Evolutionary conservation across 2,888 invertebrate genomes (phyloP).

Genomic region (Erebia palarica): DNA sequence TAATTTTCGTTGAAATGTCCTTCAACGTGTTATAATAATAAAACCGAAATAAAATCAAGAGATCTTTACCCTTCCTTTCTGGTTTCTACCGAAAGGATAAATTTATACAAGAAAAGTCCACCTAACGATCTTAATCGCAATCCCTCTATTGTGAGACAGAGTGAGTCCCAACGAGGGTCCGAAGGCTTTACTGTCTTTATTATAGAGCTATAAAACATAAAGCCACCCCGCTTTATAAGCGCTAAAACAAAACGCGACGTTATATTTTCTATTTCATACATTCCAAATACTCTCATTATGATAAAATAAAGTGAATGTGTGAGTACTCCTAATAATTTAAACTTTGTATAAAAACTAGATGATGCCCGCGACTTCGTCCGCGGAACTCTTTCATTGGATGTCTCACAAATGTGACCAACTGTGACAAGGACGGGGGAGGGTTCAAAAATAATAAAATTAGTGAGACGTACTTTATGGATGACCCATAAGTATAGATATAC

Average conservation of each 20-base stretch:
- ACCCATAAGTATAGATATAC: no score
- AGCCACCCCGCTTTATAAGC: constrained; percentile 68
- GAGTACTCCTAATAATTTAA: not conserved
- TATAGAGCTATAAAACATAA: constrained; percentile 78
- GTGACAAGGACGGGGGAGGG: no score
- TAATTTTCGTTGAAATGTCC: not conserved
- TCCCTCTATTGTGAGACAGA: constrained; percentile 67
- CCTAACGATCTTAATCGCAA: constrained; percentile 55
- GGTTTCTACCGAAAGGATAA: constrained; percentile 3
- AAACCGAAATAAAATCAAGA: constrained; percentile 6
- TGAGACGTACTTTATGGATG: no score
- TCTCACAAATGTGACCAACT: no score
- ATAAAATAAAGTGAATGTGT: not conserved
- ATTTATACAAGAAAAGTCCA: constrained; percentile 57
- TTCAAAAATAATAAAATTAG: no score
- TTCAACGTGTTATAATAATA: not conserved
- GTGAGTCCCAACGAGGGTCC: constrained; percentile 62
- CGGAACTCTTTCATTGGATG: no score
- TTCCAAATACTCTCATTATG: constrained; percentile 40
- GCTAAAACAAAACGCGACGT: constrained; percentile 69
- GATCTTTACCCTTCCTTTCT: not conserved
- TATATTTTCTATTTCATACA: constrained; percentile 68
- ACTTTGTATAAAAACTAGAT: no score
- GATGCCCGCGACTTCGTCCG: no score
- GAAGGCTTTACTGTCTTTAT: constrained; percentile 69